These are phyloP conservation scores for Cynocephalus volans DNA, from an alignment of 2,113 vertebrate species.

Conservation along the genomic window DNA sequence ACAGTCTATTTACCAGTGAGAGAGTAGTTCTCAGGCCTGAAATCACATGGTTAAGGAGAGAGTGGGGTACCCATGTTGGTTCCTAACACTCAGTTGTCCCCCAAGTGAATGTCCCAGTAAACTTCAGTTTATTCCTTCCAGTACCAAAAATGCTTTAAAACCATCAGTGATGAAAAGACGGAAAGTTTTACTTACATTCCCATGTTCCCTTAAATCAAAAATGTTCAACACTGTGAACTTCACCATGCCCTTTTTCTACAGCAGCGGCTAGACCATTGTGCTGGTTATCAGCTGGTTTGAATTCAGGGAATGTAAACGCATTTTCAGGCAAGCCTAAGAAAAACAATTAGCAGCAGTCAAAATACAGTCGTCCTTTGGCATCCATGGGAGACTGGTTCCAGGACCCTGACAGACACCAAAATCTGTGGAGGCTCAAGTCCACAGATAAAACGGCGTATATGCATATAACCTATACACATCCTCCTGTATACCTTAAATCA, in stretches of 20 bases:
- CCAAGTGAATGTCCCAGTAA: neutral
- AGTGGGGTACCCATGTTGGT: neutral
- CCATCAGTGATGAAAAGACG: neutral
- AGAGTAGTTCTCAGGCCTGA: neutral
- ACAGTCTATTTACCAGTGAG: neutral
- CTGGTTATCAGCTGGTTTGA: neutral
- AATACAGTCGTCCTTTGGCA: neutral
- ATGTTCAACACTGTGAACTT: neutral
- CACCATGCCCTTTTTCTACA: neutral
- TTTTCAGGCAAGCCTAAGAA: neutral
- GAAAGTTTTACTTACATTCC: neutral
- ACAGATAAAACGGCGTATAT: no score
- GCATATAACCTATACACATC: no score
- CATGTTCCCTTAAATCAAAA: neutral
- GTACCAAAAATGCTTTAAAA: neutral
- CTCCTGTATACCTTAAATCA: no score
- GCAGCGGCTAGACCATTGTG: neutral
- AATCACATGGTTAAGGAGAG: neutral
- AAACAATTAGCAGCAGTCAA: constrained; percentile 36
- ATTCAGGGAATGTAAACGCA: neutral
- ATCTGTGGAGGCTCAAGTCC: no score
- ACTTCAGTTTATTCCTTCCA: neutral
- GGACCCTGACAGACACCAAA: no score
- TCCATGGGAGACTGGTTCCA: no score
- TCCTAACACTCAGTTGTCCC: neutral